These are phyloP conservation scores for Camponotus pennsylvanicus DNA, from an alignment of 1,140 invertebrate species.

Conservation along the genomic window DNA sequence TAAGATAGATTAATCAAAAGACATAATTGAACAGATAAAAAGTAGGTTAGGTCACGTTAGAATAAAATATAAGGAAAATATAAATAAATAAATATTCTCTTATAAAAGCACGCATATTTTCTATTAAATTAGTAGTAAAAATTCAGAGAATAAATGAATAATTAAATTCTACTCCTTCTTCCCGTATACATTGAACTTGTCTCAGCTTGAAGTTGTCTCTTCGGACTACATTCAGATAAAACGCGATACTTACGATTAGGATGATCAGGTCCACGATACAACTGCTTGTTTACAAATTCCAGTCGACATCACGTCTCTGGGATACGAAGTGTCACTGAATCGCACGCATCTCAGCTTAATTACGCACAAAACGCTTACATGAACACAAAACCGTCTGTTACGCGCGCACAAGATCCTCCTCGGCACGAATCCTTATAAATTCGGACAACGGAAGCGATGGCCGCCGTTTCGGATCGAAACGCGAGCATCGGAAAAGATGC, in stretches of 20 bases:
- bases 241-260: slow-evolving; percentile 8
- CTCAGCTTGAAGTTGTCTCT: slow-evolving; percentile 5
- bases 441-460: neutral
- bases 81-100: neutral
- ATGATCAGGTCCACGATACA: neutral
- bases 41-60: neutral
- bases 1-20: neutral
- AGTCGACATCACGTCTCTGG: neutral
- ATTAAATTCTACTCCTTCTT: neutral
- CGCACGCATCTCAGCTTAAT: neutral
- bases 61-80: neutral
- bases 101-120: neutral
- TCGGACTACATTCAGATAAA: slow-evolving; percentile 1
- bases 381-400: neutral
- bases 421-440: neutral
- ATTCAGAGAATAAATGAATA: too few relatives aligned
- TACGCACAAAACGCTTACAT: neutral
- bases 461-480: neutral
- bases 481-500: neutral
- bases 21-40: neutral
- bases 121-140: neutral
- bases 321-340: neutral
- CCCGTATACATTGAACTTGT: neutral
- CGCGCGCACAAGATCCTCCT: slow-evolving; percentile 12
- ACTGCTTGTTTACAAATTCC: neutral